Base-by-base conservation (phyloP, 37 sponge, comb jelly and placozoan species). In the Tethya wilhelma region DNA sequence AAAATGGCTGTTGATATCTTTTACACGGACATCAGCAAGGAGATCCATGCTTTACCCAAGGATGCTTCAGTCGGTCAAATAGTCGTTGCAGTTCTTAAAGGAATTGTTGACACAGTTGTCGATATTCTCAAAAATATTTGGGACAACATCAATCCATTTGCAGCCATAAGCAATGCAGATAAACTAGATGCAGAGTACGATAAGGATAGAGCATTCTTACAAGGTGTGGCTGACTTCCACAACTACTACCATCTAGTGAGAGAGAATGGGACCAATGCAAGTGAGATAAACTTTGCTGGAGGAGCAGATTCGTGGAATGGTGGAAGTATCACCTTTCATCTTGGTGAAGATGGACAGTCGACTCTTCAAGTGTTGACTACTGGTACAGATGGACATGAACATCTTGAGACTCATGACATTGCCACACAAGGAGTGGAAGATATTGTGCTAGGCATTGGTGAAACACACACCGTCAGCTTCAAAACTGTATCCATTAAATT, bases 271-370 rank as follows among this genome's bases (percentile, higher is more conserved):
- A 8, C 23, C 7, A 60, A 60, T 60, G 63, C 7, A n/a, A 25
- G 25, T 12, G 63, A 26, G 63, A 60, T 60, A 7, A n/a, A 60
- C 63, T 60, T 60, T 60, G 63, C 63, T 25, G 63, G 22, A n/a
- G 63, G 63, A 14, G 7, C 26, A 7, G 63, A 60, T 25, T 60
- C 63, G 23, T 60, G 63, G 63, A 60, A 60, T 60, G 63, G 63
- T 8, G 63, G 63, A 7, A 26, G 22, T 60, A 60, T 60, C 63
- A 60, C 63, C 7, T 60, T 60, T 26, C 63, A 26, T 26, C 28
- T 60, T 7, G 63, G 63, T n/a, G 63, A 60, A 60, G 63, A 60
- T 14, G 63, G 63, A 8, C 28, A 26, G 9, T 60, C 63, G 9
- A 60, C 63, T n/a, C 22, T 60, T 14, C 9, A 14, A 19, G 14